phyloP scores from a whole-genome alignment of 2,797 vertebrate species.

The Sebastes matsubarae region DNA sequence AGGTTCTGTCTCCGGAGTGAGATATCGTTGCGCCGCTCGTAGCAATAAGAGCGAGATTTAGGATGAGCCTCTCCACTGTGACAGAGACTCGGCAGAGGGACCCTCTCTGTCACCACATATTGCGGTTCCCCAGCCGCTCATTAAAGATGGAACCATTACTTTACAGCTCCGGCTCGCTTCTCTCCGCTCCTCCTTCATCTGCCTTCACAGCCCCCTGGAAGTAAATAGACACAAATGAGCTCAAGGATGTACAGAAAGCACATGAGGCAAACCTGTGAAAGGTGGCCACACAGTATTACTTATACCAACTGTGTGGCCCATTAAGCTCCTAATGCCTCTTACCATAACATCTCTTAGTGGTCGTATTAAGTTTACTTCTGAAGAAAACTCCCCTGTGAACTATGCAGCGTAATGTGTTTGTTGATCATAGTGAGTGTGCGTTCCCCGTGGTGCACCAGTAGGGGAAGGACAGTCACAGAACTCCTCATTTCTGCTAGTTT shows the following conservation, averaged over 20 bases:
- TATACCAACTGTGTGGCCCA: slow-evolving; percentile 42
- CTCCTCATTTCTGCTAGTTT: neutral
- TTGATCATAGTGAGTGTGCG: slow-evolving; percentile 37
- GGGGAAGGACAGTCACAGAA: neutral
- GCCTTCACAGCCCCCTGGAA: slow-evolving; percentile 53
- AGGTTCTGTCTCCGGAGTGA: slow-evolving; percentile 64
- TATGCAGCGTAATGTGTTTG: slow-evolving; percentile 37
- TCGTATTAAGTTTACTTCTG: slow-evolving; percentile 51
- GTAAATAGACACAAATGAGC: slow-evolving; percentile 72
- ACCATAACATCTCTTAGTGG: slow-evolving; percentile 48
- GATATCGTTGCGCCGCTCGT: slow-evolving; percentile 51
- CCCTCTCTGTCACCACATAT: slow-evolving; percentile 64
- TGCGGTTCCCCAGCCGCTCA: slow-evolving; percentile 62
- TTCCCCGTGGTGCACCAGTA: slow-evolving; percentile 7
- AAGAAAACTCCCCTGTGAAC: slow-evolving; percentile 50
- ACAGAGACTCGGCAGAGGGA: slow-evolving; percentile 59
- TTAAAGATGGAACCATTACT: slow-evolving; percentile 65
- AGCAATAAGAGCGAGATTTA: slow-evolving; percentile 77
- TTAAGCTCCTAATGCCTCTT: slow-evolving; percentile 61
- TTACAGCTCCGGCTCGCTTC: slow-evolving; percentile 46
- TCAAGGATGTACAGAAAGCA: slow-evolving; percentile 28
- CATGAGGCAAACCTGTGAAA: slow-evolving; percentile 26
- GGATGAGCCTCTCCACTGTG: slow-evolving; percentile 56
- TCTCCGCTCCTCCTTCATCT: slow-evolving; percentile 33
- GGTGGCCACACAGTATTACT: slow-evolving; percentile 24